These are phyloP conservation scores for Sceliomorpha sp. DNA, from an alignment of 2,888 invertebrate species.

Conservation along the genomic window DNA sequence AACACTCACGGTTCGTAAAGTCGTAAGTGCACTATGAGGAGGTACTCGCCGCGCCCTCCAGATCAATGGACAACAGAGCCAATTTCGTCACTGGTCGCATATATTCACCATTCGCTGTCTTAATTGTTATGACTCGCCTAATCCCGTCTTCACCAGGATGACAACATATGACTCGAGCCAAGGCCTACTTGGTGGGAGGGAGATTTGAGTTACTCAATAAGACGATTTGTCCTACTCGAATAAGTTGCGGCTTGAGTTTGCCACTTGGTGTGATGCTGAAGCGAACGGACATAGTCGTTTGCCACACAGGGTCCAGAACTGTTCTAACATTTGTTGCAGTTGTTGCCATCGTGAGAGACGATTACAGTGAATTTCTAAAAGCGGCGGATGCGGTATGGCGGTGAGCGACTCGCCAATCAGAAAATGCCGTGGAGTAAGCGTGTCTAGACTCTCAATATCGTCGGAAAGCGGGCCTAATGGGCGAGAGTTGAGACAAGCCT, in stretches of 20 bases:
- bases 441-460: no score
- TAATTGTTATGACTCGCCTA: slow-evolving; percentile 4
- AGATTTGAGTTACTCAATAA: slow-evolving; percentile 1
- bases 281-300: background rate
- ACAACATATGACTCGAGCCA: slow-evolving; percentile 1
- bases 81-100: slow-evolving; percentile 9
- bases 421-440: no score
- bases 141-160: slow-evolving; percentile 14
- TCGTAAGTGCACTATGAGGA: no score
- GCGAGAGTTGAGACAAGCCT: no score
- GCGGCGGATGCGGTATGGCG: background rate
- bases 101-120: background rate
- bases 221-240: slow-evolving; percentile 1
- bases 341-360: no score
- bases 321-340: no score
- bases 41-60: no score
- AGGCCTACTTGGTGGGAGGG: slow-evolving; percentile 14
- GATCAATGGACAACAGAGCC: slow-evolving; percentile 7
- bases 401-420: background rate
- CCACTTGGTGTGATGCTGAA: slow-evolving; percentile 5
- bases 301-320: no score
- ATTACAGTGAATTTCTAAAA: background rate
- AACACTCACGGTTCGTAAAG: no score
- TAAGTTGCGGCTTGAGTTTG: background rate
- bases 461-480: no score